Evolutionary conservation across 2,888 invertebrate species (phyloP), one percentile per base, ranked within the genome.

Genomic region (Microplitis deprimator): DNA sequence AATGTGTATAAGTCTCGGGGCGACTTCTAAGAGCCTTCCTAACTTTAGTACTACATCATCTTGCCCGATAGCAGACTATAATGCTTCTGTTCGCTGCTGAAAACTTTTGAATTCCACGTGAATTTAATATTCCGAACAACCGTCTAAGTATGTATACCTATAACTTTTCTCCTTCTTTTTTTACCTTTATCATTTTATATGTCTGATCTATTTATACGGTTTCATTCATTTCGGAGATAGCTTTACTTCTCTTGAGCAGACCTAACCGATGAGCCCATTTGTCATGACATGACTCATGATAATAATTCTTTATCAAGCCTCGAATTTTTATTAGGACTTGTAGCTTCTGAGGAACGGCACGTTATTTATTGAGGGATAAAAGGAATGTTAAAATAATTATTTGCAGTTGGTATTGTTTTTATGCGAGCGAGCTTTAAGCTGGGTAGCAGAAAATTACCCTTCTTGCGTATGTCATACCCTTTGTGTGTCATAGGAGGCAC

Each of bases 11-110:
- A 79, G 79, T 77, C 69, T 70, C 67, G 77, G 77, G 80, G 77
- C 80, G 79, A 78, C 80, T 82, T 82, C 81, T 81, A 80, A 81
- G 82, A 81, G 83, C 83, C 84, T 85, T 83, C 73, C 85, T 83
- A 89, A 89, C 87, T 89, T 89, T 75, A 86, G 86, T 85, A 85
- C 87, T 89, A 89, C 88, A 89, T 89, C 89, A 89, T 87, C 84
- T 84, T 82, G 85, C 68, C 70, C 75, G 78, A 79, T 81, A 76
- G 71, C 77, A 59, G 68, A 64, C 64, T 69, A 69, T 88, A 87
- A 88, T 88, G 84, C 85, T 82, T 74, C 50, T 50, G 50, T 50
- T 50, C 50, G 50, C 50, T 83, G 84, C 77, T 84, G 83, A 87
- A 89, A 89, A 89, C 84, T 89, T 88, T 84, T 84, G 86, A 87